Evolutionary conservation across 2,113 vertebrate genomes (phyloP).

Genomic region (Anser brachyrhynchus): DNA sequence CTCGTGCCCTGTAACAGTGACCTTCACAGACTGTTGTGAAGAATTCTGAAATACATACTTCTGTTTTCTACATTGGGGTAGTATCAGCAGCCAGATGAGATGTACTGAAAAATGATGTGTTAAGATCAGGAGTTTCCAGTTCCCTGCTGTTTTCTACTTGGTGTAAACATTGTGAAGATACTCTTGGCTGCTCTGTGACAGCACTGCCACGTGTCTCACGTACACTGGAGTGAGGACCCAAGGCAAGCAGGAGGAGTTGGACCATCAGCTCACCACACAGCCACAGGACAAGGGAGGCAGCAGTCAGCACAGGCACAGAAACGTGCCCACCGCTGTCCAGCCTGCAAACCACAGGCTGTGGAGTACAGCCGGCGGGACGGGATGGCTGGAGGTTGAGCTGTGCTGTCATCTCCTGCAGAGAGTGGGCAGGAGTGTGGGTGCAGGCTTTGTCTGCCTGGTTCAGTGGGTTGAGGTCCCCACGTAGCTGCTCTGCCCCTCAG

Average conservation of each 20-base stretch:
- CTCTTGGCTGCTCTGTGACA: background rate
- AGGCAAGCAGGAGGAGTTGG: background rate
- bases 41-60: background rate
- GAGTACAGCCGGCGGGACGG: too few species aligned
- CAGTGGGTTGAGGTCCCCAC: accelerated
- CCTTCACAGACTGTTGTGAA: background rate
- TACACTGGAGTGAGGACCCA: background rate
- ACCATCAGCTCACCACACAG: background rate
- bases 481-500: background rate
- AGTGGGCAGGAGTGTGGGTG: accelerated
- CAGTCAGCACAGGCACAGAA: background rate
- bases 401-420: accelerated
- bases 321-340: background rate
- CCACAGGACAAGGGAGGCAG: accelerated
- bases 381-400: background rate
- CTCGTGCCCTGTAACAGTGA: background rate
- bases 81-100: too few species aligned
- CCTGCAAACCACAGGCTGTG: accelerated
- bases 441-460: background rate
- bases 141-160: background rate
- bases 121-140: background rate
- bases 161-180: background rate
- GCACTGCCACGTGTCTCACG: background rate
- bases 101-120: background rate
- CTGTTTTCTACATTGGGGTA: background rate